Evolutionary conservation across 2,888 invertebrate species (phyloP).

Genomic region (Scaptomyza parva): DNA sequence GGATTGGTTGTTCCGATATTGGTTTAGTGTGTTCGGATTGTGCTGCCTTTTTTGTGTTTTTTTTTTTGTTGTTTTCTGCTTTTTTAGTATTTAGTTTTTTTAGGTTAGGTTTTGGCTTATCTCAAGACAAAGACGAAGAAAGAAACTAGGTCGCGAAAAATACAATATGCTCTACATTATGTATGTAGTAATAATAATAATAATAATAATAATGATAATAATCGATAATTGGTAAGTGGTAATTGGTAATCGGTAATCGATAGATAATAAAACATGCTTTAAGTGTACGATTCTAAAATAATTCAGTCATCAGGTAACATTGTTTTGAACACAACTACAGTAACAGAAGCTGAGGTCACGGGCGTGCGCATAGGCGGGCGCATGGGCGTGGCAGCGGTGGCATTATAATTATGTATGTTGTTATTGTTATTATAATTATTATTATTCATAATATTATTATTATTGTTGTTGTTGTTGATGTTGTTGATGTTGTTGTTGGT

Average conservation of each 20-base stretch:
- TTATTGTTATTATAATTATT: constrained; percentile 47
- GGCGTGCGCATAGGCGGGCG: constrained; percentile 61
- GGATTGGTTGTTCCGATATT: constrained; percentile 30
- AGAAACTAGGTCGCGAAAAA: constrained; percentile 41
- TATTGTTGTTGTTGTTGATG: constrained; percentile 37
- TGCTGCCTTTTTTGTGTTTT: constrained; percentile 3
- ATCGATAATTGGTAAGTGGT: constrained; percentile 34
- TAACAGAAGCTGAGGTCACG: constrained; percentile 84
- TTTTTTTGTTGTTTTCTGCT: not conserved
- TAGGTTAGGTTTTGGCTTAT: constrained; percentile 36
- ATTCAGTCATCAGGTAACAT: constrained; percentile 86
- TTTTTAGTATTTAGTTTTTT: constrained; percentile 14
- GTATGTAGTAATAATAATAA: constrained; percentile 65
- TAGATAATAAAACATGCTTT: constrained; percentile 73
- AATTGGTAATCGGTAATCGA: constrained; percentile 44
- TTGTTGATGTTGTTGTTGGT: constrained; percentile 30
- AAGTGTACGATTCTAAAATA: constrained; percentile 80
- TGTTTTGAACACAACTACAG: constrained; percentile 86
- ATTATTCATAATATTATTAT: constrained; percentile 32
- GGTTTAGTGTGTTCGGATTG: constrained; percentile 24
- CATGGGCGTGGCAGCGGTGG: constrained; percentile 56
- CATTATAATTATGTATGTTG: constrained; percentile 56
- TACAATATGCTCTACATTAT: constrained; percentile 46
- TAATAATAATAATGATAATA: constrained; percentile 57
- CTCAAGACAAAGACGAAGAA: constrained; percentile 46